Percentiles rank a stretch among this genome's conserved stretches.
Evolutionary conservation across 1,140 invertebrate species (phyloP).

Genomic region (Zaprionus kolodkinae): DNA sequence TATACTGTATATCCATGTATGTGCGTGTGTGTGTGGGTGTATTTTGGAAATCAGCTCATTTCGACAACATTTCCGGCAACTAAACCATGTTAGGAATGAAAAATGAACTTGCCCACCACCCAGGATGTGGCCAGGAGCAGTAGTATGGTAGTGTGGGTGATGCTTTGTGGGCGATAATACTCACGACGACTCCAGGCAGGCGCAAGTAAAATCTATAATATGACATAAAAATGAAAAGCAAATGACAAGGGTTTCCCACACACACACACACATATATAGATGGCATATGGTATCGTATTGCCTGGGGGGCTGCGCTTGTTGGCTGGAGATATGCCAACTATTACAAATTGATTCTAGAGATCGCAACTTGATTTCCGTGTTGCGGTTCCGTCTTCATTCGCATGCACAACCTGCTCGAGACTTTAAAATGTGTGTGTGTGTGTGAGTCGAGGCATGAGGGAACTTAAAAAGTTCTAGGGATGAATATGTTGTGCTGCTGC

Average conservation of each 20-base stretch:
- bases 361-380: conserved; percentile 47
- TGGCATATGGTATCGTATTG: conserved; percentile 15
- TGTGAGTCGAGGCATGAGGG: conserved; percentile 16
- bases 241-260: conserved; percentile 71
- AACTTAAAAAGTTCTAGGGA: conserved; percentile 40
- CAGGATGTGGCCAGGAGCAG: conserved; percentile 22
- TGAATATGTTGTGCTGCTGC: conserved; percentile 15
- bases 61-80: conserved; percentile 78
- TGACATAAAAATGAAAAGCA: conserved; percentile 79
- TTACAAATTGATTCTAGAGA: conserved; percentile 77
- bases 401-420: conserved; percentile 47
- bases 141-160: conserved; percentile 3
- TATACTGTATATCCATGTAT: conserved; percentile 27
- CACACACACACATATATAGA: background rate
- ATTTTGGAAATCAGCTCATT: conserved; percentile 71
- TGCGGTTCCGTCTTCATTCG: conserved; percentile 48
- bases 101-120: conserved; percentile 63
- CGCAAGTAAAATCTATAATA: conserved; percentile 70
- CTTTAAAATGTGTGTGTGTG: conserved; percentile 54
- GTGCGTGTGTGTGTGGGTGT: conserved; percentile 45
- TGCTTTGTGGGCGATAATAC: conserved; percentile 32
- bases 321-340: conserved; percentile 78
- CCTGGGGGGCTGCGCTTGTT: conserved; percentile 62
- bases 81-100: conserved; percentile 78
- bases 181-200: background rate